Evolutionary conservation across 2,797 vertebrate genomes (phyloP), one percentile per base, ranked within the genome.

Genomic region (Rhinella marina): DNA sequence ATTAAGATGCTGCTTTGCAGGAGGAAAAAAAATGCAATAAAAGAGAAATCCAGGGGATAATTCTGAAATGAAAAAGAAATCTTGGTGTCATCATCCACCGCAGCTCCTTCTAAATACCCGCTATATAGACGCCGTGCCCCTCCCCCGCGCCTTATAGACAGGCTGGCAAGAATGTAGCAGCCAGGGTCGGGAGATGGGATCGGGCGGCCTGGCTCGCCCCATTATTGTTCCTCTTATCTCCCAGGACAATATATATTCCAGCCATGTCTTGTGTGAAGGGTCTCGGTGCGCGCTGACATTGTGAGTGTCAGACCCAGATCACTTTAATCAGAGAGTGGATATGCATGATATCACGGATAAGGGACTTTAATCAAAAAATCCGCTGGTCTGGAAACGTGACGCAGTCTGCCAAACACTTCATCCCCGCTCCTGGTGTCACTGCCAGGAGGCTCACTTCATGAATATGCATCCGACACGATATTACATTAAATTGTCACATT

Each of bases 341-440:
- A 99, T 99, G 98, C 98, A 99, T 99, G 97, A 99, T 99, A 97
- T 98, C 97, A 98, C 95, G 97, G 98, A 99, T 99, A 99, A 98
- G 97, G 97, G 97, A 99, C 97, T 98, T 99, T 99, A 99, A 99
- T 99, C 97, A 98, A 99, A 99, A 98, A 98, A 98, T 97, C 97
- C 97, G 96, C 97, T 99, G 97, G 97, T 97, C 98, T 98, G 98
- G 98, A 99, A 99, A 98, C 96, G 96, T 96, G 97, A 97, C 97
- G 97, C 97, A 98, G 97, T 97, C 96, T 94, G 94, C 97, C 97
- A 97, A 96, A 96, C 97, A 96, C 96, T 96, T 96, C 96, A 95
- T 93, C 95, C 95, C 91, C 92, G 21, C 94, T 95, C 92, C 94
- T 95, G 95, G 94, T 95, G 95, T 94, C 95, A 92, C 94, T 95